phyloP scores from a whole-genome alignment of 2,113 vertebrate genomes.

The Promerops cafer region DNA sequence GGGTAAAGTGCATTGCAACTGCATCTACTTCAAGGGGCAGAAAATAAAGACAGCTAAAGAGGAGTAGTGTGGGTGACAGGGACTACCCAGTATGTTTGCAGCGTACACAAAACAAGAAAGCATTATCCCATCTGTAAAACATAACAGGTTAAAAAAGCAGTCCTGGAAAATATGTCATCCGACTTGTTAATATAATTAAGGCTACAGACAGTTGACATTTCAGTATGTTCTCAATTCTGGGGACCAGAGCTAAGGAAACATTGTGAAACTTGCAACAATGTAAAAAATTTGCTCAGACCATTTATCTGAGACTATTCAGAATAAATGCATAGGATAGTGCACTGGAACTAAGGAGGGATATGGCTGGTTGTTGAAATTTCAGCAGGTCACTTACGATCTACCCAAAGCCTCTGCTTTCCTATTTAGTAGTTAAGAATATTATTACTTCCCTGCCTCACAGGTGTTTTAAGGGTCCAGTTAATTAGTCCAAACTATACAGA shows the following conservation, averaged over 20 bases:
- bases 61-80: not conserved
- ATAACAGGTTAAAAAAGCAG: not conserved
- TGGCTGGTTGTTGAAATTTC: not conserved
- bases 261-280: not conserved
- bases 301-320: not conserved
- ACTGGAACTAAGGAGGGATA: not conserved
- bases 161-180: not conserved
- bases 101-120: not conserved
- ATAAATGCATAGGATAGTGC: not conserved
- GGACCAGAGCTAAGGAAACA: not conserved
- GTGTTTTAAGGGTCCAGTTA: not conserved
- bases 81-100: constrained; percentile 31
- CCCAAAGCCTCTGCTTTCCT: not conserved
- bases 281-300: not conserved
- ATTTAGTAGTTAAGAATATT: not conserved
- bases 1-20: constrained; percentile 76
- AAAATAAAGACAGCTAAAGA: constrained; percentile 38
- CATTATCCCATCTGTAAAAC: not conserved
- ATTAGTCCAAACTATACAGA: not conserved
- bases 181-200: not conserved
- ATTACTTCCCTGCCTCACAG: not conserved
- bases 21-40: constrained; percentile 54
- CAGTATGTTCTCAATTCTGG: not conserved
- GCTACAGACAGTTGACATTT: not conserved
- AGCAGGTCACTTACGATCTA: not conserved